Evolutionary conservation across 2,888 invertebrate species (phyloP).

Genomic region (Melanophora roralis): DNA sequence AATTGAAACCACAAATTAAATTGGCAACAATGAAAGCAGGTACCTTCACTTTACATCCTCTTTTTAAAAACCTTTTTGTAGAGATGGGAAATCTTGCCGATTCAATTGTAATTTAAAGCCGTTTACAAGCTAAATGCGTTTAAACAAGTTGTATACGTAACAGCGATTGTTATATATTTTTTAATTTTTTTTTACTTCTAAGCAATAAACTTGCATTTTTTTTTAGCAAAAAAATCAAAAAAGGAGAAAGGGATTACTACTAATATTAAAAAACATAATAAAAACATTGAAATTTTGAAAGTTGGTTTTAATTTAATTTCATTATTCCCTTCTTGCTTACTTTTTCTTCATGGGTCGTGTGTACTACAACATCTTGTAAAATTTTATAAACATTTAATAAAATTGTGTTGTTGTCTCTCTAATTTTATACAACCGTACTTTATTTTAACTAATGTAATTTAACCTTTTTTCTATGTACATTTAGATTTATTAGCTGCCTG

Average conservation of each 20-base stretch:
- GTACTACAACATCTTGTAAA: conserved; percentile 21
- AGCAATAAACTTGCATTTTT: conserved; percentile 4
- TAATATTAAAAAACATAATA: not conserved
- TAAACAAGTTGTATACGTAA: conserved; percentile 11
- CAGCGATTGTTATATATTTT: conserved; percentile 7
- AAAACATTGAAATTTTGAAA: conserved; percentile 48
- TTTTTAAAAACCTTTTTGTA: not conserved
- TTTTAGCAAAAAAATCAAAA: not conserved
- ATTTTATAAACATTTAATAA: conserved; percentile 44
- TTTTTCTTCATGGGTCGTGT: conserved; percentile 6
- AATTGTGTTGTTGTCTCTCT: conserved; percentile 44
- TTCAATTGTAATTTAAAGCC: conserved; percentile 14
- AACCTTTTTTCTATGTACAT: conserved; percentile 37
- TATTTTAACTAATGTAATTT: conserved; percentile 41
- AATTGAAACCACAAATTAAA: conserved; percentile 41
- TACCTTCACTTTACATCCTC: conserved; percentile 36
- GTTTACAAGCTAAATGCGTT: conserved; percentile 42
- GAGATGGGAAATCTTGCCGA: not conserved
- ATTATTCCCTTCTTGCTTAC: conserved; percentile 12
- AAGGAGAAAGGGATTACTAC: conserved; percentile 38
- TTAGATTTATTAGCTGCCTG: conserved; percentile 77
- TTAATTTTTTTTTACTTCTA: not conserved
- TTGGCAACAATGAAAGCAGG: conserved; percentile 5
- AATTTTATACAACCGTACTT: conserved; percentile 12
- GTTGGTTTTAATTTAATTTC: conserved; percentile 32